A percentile compares a stretch with the other conserved stretches of the same genome.
phyloP scores from a whole-genome alignment of 2,888 invertebrate species.

The Uloborus plumipes region DNA sequence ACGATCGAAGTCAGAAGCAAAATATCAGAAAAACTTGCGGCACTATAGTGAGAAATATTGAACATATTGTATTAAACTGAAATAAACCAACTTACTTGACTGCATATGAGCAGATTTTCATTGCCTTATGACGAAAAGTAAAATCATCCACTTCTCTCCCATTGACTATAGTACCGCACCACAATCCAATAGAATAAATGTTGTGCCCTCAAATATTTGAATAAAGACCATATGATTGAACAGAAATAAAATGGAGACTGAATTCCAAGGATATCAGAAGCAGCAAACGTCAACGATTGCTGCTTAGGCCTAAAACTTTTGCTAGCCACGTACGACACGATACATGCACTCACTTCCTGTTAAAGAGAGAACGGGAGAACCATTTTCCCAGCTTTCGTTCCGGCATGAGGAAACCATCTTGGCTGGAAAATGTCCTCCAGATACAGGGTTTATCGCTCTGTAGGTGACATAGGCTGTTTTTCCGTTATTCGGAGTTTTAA shows the following conservation, averaged over 20 bases:
- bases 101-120: conserved; percentile 35
- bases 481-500: no score
- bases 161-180: no score
- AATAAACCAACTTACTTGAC: conserved; percentile 25
- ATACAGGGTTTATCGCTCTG: no score
- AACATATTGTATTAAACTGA: no score
- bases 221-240: background rate
- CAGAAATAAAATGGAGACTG: no score
- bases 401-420: background rate
- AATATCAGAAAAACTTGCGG: background rate
- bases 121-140: background rate
- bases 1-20: no score
- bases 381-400: conserved; percentile 2
- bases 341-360: conserved; percentile 35
- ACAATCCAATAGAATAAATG: no score
- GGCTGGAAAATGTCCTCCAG: no score
- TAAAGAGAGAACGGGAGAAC: background rate
- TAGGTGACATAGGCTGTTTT: no score
- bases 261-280: no score
- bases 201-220: background rate
- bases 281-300: no score
- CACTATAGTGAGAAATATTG: background rate
- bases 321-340: conserved; percentile 31
- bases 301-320: conserved; percentile 34
- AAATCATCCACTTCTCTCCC: no score